A percentile compares a stretch with the other conserved stretches of the same genome.
Evolutionary conservation across 2,888 invertebrate species (phyloP).

Genomic region (Rhagonycha lutea): DNA sequence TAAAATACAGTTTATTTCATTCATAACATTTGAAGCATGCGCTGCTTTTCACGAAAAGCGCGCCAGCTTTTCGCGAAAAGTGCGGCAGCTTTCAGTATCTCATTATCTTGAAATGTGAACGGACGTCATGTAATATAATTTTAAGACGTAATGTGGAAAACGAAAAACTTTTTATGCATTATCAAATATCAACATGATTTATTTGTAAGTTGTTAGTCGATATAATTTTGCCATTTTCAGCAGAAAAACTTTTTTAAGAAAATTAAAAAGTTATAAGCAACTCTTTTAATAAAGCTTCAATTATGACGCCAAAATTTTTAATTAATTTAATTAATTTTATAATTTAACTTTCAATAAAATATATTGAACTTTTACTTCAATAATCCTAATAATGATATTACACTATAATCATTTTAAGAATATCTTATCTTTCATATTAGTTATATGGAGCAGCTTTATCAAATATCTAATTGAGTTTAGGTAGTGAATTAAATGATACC

Average conservation of each 20-base stretch:
- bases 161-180: not conserved
- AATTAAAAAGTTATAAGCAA: not conserved
- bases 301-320: not conserved
- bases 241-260: not conserved
- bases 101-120: slow-evolving; percentile 3
- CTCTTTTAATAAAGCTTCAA: not conserved
- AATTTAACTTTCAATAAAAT: not conserved
- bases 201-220: not conserved
- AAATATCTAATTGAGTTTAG: not conserved
- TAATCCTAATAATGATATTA: not conserved
- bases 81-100: slow-evolving; percentile 2
- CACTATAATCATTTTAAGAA: not conserved
- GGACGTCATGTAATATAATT: slow-evolving; percentile 1
- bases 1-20: slow-evolving; percentile 1
- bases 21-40: slow-evolving; percentile 7
- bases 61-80: slow-evolving; percentile 3
- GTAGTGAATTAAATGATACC: not conserved
- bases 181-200: not conserved
- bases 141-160: not conserved
- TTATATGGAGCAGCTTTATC: not conserved
- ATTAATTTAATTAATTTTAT: not conserved
- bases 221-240: not conserved
- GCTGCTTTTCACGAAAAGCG: slow-evolving; percentile 3
- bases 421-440: not conserved
- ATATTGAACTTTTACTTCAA: not conserved